Evolutionary conservation across 2,113 vertebrate genomes (phyloP), one percentile per base, ranked within the genome.

Genomic region (Cebus imitator): DNA sequence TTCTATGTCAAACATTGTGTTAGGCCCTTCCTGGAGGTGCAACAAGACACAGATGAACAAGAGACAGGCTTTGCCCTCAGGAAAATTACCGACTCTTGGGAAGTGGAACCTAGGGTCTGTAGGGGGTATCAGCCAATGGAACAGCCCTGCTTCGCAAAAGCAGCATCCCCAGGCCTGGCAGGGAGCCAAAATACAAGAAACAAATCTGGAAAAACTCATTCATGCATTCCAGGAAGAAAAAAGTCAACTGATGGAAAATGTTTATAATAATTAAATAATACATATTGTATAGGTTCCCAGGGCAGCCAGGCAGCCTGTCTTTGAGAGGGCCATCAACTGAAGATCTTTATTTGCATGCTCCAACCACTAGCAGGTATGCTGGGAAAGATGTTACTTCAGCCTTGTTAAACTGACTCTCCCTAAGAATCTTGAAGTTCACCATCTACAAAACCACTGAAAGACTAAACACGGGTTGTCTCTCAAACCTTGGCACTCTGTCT

Each of bases 151-250:
- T 57, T 43, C 88, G 78, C 58, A 96, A 43, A 90, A 21, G 21
- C 17, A 37, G 78, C 8, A 55, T 27, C 40, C 72, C 86, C 55
- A 81, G 48, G 21, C 25, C 11, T 43, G 37, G 73, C 87, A 37
- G 11, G 37, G 23, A 64, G 83, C 27, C 66, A 95, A 66, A 68
- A 45, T 5, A 75, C 0, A 9, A 96, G 73, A 80, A 85, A 70
- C 32, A 45, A 50, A 96, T 70, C 55, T 86, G 57, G 43, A 91
- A 95, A 91, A 83, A 57, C 43, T 40, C 88, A 91, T 57, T 55
- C 76, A 52, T 8, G 5, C 45, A 90, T 35, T 81, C 43, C 23
- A 66, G 27, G 48, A 37, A 85, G 87, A 21, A 70, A 48, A 88
- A 61, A 50, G 48, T 80, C 86, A 91, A 58, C 3, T 70, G 81